Percentiles rank a stretch among this genome's conserved stretches.
These are phyloP conservation scores for Epinotia nisella DNA, from an alignment of 2,888 invertebrate species.

Conservation along the genomic window DNA sequence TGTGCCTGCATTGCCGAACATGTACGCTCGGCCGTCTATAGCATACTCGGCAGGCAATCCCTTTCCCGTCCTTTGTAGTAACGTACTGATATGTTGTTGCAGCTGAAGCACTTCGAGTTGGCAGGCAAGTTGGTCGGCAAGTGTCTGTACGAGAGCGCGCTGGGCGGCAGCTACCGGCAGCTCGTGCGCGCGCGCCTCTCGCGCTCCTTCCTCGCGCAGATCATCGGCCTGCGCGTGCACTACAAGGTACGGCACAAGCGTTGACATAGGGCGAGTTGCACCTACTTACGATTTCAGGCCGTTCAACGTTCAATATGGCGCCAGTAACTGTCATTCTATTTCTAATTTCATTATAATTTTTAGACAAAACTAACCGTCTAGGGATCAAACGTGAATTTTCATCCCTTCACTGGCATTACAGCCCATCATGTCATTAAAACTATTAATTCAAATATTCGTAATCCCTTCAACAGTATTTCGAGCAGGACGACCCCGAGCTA, in stretches of 20 bases:
- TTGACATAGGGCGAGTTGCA: too few relatives aligned
- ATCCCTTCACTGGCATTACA: too few relatives aligned
- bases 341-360: neutral
- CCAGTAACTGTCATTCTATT: neutral
- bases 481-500: conserved; percentile 97
- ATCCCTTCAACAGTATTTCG: conserved; percentile 89
- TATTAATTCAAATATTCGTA: neutral
- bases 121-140: conserved; percentile 97
- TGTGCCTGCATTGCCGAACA: too few relatives aligned
- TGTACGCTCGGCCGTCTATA: too few relatives aligned
- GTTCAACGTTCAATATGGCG: too few relatives aligned
- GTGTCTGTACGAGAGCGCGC: conserved; percentile 96
- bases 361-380: too few relatives aligned
- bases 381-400: too few relatives aligned
- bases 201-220: conserved; percentile 96
- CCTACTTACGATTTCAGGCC: too few relatives aligned
- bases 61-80: too few relatives aligned
- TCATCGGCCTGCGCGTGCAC: conserved; percentile 96
- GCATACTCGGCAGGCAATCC: too few relatives aligned
- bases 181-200: conserved; percentile 95
- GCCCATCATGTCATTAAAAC: neutral
- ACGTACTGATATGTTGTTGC: conserved; percentile 46
- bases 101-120: conserved; percentile 94
- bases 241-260: too few relatives aligned
- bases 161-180: conserved; percentile 95